These are phyloP conservation scores for Terrapene triunguis DNA, from an alignment of 2,113 vertebrate genomes.

Conservation along the genomic window DNA sequence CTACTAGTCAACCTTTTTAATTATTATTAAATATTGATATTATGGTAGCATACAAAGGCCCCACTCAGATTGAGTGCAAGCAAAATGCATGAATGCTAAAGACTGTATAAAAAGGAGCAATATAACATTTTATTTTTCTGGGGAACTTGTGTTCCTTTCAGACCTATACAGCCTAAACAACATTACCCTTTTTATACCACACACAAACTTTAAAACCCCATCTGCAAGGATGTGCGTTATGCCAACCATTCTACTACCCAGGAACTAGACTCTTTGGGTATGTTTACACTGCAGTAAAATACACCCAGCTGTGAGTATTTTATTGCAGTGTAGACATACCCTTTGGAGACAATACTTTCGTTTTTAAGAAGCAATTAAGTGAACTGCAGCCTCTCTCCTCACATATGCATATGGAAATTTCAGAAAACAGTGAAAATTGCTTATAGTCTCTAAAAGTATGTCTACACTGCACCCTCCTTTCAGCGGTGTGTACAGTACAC, in stretches of 20 bases:
- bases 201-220: background rate
- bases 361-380: background rate
- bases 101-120: background rate
- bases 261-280: background rate
- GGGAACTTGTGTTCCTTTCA: too few species aligned
- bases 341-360: background rate
- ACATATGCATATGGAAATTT: background rate
- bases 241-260: background rate
- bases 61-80: background rate
- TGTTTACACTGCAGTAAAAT: too few species aligned
- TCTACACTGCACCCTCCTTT: too few species aligned
- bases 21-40: too few species aligned
- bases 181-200: background rate
- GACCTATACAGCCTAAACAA: too few species aligned
- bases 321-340: too few species aligned
- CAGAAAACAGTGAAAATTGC: background rate
- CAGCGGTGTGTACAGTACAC: too few species aligned
- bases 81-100: background rate
- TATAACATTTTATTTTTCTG: too few species aligned
- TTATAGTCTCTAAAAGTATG: too few species aligned
- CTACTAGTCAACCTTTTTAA: background rate
- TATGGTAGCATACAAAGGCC: background rate
- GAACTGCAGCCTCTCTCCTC: background rate
- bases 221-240: background rate
- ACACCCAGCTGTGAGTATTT: too few species aligned